These are phyloP conservation scores for Bos indicus DNA, from an alignment of 2,113 vertebrate genomes.

Conservation along the genomic window DNA sequence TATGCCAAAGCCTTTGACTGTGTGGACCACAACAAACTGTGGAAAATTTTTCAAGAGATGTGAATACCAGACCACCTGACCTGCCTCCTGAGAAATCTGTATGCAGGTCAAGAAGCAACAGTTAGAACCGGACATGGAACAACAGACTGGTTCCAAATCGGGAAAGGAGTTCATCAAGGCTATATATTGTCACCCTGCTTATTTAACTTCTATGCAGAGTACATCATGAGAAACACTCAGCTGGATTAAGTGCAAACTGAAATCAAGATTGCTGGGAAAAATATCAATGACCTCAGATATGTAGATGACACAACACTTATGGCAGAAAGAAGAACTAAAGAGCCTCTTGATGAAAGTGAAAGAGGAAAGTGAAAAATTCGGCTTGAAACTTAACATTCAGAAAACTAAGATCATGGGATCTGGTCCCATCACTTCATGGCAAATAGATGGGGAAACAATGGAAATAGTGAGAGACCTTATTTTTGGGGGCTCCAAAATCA, in stretches of 20 bases:
- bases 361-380: neutral
- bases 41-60: too few relatives aligned
- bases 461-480: neutral
- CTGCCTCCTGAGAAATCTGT: too few relatives aligned
- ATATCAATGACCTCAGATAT: neutral
- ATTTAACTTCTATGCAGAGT: neutral
- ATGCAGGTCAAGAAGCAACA: too few relatives aligned
- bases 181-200: too few relatives aligned
- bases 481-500: neutral
- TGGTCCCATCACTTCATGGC: neutral
- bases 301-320: neutral
- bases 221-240: neutral
- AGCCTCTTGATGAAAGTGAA: neutral
- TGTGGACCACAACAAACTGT: too few relatives aligned
- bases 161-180: too few relatives aligned
- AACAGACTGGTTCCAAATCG: too few relatives aligned
- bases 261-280: neutral
- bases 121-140: too few relatives aligned
- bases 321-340: neutral
- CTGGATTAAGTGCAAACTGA: neutral
- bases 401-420: neutral
- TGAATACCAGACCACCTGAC: too few relatives aligned
- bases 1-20: too few relatives aligned
- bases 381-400: neutral
- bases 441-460: neutral